Percentiles rank a stretch among this genome's conserved stretches.
These are phyloP conservation scores for Potorous gilbertii DNA, from an alignment of 2,797 vertebrate genomes.

Conservation along the genomic window DNA sequence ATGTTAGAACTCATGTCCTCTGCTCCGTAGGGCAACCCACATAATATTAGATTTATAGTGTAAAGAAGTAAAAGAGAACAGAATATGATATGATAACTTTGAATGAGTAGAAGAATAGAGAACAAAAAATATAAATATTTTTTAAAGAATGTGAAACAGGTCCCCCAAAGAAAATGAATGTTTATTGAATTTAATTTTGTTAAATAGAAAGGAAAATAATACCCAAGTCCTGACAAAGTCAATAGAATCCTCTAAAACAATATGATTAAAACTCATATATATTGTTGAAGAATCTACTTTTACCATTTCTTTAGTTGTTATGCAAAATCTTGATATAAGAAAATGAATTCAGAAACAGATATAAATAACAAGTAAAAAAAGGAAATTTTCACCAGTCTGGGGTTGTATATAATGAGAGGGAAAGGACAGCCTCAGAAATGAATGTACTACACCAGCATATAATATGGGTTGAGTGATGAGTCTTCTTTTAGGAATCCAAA, in stretches of 20 bases:
- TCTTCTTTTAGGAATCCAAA: not conserved
- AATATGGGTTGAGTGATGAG: not conserved
- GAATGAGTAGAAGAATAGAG: slow-evolving; percentile 17
- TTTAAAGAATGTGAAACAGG: not conserved
- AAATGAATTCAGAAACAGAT: slow-evolving; percentile 23
- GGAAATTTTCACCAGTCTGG: not conserved
- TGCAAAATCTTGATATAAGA: not conserved
- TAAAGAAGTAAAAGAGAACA: not conserved
- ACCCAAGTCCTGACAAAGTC: slow-evolving; percentile 12
- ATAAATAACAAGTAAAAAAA: slow-evolving; percentile 1
- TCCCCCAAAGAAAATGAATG: not conserved
- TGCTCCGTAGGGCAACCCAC: not conserved
- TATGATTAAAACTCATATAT: not conserved
- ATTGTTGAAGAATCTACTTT: slow-evolving; percentile 29
- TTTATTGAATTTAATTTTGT: not conserved
- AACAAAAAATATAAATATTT: not conserved
- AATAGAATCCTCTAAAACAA: slow-evolving; percentile 1
- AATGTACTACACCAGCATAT: not conserved
- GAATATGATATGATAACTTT: not conserved
- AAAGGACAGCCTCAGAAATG: not conserved
- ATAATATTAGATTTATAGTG: not conserved
- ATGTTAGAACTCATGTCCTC: not conserved
- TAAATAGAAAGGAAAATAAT: slow-evolving; percentile 39
- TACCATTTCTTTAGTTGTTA: not conserved
- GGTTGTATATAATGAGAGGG: not conserved